Conservation (phyloP, 1,140 invertebrate species). For the Pogonomyrmex barbatus region DNA sequence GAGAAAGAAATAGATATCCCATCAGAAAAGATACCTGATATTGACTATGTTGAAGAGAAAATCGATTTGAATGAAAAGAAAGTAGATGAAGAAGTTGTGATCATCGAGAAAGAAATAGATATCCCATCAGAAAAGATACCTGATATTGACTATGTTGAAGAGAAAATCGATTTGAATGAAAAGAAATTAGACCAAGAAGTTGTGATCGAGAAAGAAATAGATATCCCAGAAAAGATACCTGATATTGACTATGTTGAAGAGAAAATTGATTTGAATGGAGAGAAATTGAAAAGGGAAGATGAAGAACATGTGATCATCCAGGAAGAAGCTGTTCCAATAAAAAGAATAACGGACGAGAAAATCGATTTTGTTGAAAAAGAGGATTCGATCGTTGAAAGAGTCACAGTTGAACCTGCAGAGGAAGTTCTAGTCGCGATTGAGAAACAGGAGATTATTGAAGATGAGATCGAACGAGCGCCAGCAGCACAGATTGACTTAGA, state of each 20-base stretch:
- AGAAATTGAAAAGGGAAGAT: neutral
- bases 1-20: neutral
- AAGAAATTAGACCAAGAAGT: neutral
- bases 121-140: neutral
- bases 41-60: neutral
- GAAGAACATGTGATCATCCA: neutral
- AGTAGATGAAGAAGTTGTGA: neutral
- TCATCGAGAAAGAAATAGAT: neutral
- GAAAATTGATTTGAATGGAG: slow-evolving; percentile 9
- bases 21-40: neutral
- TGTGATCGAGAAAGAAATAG: neutral
- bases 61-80: neutral
- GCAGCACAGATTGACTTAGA: neutral
- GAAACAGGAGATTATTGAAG: neutral
- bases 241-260: neutral
- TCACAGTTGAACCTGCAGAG: neutral
- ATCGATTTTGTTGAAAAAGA: slow-evolving; percentile 13
- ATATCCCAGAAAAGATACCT: neutral
- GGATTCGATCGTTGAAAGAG: neutral
- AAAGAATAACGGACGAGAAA: neutral
- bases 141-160: neutral
- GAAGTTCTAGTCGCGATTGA: neutral
- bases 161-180: neutral
- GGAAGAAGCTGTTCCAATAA: neutral
- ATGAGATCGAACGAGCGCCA: neutral